These are phyloP conservation scores for Spatulosminthurus flaviceps DNA, from an alignment of 2,888 invertebrate species.

Conservation along the genomic window DNA sequence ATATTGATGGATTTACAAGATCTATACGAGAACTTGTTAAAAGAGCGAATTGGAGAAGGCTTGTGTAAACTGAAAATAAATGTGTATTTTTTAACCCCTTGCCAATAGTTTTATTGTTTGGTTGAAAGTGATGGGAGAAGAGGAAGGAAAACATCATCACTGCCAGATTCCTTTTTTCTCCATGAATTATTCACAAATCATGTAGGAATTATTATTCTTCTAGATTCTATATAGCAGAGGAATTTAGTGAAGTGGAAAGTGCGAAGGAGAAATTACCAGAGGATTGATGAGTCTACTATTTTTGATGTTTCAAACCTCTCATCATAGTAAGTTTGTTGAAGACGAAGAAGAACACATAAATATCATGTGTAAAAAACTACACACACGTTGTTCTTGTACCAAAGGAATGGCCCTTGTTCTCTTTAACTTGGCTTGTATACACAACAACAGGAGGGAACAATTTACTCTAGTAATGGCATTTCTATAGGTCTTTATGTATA, in stretches of 20 bases:
- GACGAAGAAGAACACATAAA: too few relatives aligned
- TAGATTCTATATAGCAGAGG: not conserved
- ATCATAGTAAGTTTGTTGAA: conserved; percentile 35
- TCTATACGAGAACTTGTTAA: not conserved
- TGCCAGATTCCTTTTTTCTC: conserved; percentile 1
- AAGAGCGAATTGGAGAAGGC: not conserved
- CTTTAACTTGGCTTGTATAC: too few relatives aligned
- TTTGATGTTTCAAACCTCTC: conserved; percentile 39
- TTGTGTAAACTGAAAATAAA: not conserved
- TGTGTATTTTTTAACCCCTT: not conserved
- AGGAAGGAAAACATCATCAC: not conserved
- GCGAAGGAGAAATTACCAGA: conserved; percentile 3
- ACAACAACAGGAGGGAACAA: too few relatives aligned
- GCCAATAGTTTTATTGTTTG: not conserved
- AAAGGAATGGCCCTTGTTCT: not conserved
- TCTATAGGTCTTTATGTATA: too few relatives aligned
- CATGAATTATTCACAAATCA: conserved; percentile 7
- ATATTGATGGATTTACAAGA: not conserved
- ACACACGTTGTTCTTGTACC: not conserved
- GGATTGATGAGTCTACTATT: conserved; percentile 43
- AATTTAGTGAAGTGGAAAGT: not conserved
- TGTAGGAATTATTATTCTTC: not conserved
- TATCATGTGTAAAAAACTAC: not conserved
- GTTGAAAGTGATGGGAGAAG: not conserved
- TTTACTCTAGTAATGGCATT: too few relatives aligned